Evolutionary conservation across 2,888 invertebrate species (phyloP).

Genomic region (Incurvaria masculella): DNA sequence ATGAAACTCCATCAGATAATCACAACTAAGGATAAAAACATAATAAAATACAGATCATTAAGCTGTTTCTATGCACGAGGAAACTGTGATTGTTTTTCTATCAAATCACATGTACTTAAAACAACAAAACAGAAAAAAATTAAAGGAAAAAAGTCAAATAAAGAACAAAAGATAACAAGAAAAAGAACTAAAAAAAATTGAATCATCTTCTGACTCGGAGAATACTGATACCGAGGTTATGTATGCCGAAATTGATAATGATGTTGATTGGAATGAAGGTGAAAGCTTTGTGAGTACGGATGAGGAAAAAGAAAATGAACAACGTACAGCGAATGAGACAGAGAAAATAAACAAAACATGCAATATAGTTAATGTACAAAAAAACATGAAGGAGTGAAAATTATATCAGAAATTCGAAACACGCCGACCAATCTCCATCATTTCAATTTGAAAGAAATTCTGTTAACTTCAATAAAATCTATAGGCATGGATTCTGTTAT

Average conservation of each 20-base stretch:
- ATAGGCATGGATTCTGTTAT: too few species aligned
- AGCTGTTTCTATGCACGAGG: conserved; percentile 3
- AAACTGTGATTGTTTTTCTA: background rate
- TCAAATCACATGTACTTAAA: background rate
- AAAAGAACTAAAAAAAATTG: background rate
- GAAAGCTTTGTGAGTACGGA: too few species aligned
- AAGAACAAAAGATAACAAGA: background rate
- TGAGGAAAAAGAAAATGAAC: too few species aligned
- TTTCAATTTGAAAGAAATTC: too few species aligned
- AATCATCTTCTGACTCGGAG: background rate
- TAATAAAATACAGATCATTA: background rate
- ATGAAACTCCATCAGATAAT: conserved; percentile 1
- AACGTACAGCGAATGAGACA: too few species aligned
- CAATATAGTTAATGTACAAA: too few species aligned
- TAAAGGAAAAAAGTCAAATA: background rate
- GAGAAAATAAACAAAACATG: too few species aligned
- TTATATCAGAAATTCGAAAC: too few species aligned
- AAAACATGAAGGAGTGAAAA: too few species aligned
- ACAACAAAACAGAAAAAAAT: background rate
- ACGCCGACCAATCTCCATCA: too few species aligned
- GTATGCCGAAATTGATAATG: background rate
- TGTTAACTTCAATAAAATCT: too few species aligned
- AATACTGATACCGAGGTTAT: background rate
- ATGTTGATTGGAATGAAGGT: too few species aligned
- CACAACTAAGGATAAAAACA: conserved; percentile 1